Percentiles rank a stretch among this genome's conserved stretches.
phyloP scores from a whole-genome alignment of 2,888 invertebrate species.

The Thysanoteuthis rhombus region DNA sequence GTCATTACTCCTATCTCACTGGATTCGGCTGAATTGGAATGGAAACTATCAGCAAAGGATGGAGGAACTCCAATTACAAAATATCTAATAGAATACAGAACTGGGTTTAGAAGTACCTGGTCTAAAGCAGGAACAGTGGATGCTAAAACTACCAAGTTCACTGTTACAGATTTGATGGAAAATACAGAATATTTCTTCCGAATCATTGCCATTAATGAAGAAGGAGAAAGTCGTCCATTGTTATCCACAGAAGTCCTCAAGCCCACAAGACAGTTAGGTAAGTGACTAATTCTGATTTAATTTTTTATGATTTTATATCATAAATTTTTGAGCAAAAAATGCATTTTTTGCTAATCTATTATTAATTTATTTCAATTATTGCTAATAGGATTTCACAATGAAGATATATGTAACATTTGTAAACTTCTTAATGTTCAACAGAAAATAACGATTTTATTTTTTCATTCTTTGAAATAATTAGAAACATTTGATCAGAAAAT shows the following conservation, averaged over 20 bases:
- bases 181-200: slow-evolving; percentile 91
- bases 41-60: slow-evolving; percentile 62
- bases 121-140: slow-evolving; percentile 74
- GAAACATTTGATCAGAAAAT: slow-evolving; percentile 42
- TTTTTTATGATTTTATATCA: too few species aligned
- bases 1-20: slow-evolving; percentile 82
- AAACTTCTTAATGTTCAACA: too few species aligned
- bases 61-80: slow-evolving; percentile 62
- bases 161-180: slow-evolving; percentile 77
- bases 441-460: slow-evolving; percentile 74
- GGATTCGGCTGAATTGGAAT: slow-evolving; percentile 81
- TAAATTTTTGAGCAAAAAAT: too few species aligned
- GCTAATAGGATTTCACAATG: too few species aligned
- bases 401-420: too few species aligned
- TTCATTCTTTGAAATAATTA: slow-evolving; percentile 72
- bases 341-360: too few species aligned
- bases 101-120: slow-evolving; percentile 81
- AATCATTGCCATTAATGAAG: slow-evolving; percentile 86
- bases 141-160: slow-evolving; percentile 73
- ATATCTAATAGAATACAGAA: slow-evolving; percentile 73
- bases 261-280: slow-evolving; percentile 52
- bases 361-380: too few species aligned
- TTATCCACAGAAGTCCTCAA: slow-evolving; percentile 66
- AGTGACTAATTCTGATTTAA: neutral
- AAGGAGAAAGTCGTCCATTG: slow-evolving; percentile 91